Base-by-base conservation (phyloP, 1,140 invertebrate genomes). In the Drosophila nigrodunni region DNA sequence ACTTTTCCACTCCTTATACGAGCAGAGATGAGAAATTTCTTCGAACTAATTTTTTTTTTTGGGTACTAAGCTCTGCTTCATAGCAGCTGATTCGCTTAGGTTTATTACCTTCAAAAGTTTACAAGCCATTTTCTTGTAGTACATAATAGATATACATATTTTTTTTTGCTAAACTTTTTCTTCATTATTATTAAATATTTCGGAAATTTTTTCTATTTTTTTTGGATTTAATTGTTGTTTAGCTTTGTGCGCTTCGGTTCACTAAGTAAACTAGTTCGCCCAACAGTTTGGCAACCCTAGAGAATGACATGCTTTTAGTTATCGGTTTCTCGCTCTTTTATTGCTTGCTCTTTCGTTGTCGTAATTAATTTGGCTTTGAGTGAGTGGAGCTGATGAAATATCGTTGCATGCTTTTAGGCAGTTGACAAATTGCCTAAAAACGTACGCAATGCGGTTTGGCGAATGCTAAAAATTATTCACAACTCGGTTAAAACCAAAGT, bases 291-390 rank as follows among this genome's bases (percentile, higher is more conserved):
- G 44, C 59, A 61, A 21, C 59, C 44, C 59, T 61, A 54, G 7
- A 4, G 30, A 35, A 37, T 10, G 21, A 50, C 30, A 7, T 11
- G 35, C 25, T 15, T 21, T 52, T 35, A 13, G 18, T 15, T 62
- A 46, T 55, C 18, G 61, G 39, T 60, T 10, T 52, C 21, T 60
- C 9, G 35, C 7, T 52, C 25, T n/a, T 10, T 52, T 30, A 30
- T 30, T 30, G 3, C 49, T 25, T 21, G 10, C 5, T 7, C 49
- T 52, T 9, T 34, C 49, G 49, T 15, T 35, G 30, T 54, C 7
- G 39, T 77, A 80, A 85, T 85, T 85, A 86, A 86, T 85, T 86
- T 85, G 74, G 78, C 82, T 85, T 85, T 85, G 69, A 70, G 59
- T 78, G 37, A 59, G 52, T 49, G 5, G 15, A 64, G 18, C 43